Base-by-base conservation (phyloP, 2,113 vertebrate species). In the Thunnus maccoyii region DNA sequence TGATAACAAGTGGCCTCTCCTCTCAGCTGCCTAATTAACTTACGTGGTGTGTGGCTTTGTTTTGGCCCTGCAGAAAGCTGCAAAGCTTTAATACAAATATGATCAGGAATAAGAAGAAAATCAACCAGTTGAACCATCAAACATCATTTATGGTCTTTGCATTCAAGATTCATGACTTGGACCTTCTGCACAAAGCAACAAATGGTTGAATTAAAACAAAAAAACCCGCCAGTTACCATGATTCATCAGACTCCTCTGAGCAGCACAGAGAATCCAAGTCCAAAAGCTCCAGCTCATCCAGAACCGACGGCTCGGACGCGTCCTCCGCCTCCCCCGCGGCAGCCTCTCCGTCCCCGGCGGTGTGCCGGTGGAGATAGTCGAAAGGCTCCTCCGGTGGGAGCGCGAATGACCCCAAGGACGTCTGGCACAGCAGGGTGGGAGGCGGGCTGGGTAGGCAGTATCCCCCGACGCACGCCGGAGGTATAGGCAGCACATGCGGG, bases 251-350 rank as follows among this genome's bases (percentile, higher is more conserved):
- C 50, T 94, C 84, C 1, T 91, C 89, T 20, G 87, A 86, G 84
- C 90, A 88, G 51, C 89, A 86, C 32, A 95, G 17, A 50, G 88
- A 94, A 65, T 96, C 95, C 86, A 98, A 89, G 78, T 98, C 97
- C 91, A 99, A 76, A n/a, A 96, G 91, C 82, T 97, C 96, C 93
- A 98, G 94, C 84, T 97, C 95, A 5, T 99, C 97, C 94, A 97
- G 91, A 78, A 95, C 86, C 57, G 95, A 95, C 15, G 91, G 88
- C n/a, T 92, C 87, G 48, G 67, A 46, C 52, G 57, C 70, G 60
- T 81, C 73, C 4, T 66, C 61, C 20, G 55, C 46, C 67, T 73
- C 88, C 36, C 78, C 87, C 0, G 61, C 67, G 0, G 74, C 52
- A 11, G 46, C 52, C 7, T 51, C 78, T 86, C 84, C 73, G 64